These are phyloP conservation scores for Hirtodrosophila histrioides DNA, from an alignment of 2,888 invertebrate genomes.

Conservation along the genomic window DNA sequence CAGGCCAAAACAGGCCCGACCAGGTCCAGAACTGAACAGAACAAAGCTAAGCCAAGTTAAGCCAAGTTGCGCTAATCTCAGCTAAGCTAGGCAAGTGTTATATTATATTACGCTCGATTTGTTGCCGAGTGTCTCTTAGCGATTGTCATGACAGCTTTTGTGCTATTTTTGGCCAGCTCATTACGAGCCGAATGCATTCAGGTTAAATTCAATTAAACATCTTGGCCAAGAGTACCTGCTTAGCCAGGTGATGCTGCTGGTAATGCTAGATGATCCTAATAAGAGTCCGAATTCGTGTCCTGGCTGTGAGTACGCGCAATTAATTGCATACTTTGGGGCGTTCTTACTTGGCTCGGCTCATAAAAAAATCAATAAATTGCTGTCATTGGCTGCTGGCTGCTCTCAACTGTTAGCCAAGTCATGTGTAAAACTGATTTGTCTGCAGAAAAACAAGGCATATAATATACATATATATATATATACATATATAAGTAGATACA, in stretches of 20 bases:
- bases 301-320: slow-evolving; percentile 25
- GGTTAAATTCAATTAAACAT: slow-evolving; percentile 35
- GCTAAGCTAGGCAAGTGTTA: neutral
- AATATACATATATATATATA: neutral
- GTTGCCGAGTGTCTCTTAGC: slow-evolving; percentile 5
- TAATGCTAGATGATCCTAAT: slow-evolving; percentile 4
- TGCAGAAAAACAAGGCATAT: slow-evolving; percentile 9
- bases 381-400: slow-evolving; percentile 9
- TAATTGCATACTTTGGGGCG: slow-evolving; percentile 57
- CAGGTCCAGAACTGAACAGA: too few species aligned
- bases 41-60: too few species aligned
- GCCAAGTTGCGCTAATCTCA: too few species aligned
- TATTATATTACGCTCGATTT: slow-evolving; percentile 21
- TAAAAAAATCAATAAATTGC: slow-evolving; percentile 27
- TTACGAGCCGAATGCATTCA: neutral
- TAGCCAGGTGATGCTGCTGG: slow-evolving; percentile 7
- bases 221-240: slow-evolving; percentile 10
- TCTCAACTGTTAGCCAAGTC: slow-evolving; percentile 8
- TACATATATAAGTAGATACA: neutral
- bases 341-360: slow-evolving; percentile 12
- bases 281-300: too few species aligned
- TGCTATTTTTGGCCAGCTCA: slow-evolving; percentile 31
- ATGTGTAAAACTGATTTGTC: slow-evolving; percentile 31
- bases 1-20: neutral
- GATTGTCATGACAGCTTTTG: slow-evolving; percentile 37